phyloP scores from a whole-genome alignment of 1,140 invertebrate genomes.

The Anthonomus grandis region DNA sequence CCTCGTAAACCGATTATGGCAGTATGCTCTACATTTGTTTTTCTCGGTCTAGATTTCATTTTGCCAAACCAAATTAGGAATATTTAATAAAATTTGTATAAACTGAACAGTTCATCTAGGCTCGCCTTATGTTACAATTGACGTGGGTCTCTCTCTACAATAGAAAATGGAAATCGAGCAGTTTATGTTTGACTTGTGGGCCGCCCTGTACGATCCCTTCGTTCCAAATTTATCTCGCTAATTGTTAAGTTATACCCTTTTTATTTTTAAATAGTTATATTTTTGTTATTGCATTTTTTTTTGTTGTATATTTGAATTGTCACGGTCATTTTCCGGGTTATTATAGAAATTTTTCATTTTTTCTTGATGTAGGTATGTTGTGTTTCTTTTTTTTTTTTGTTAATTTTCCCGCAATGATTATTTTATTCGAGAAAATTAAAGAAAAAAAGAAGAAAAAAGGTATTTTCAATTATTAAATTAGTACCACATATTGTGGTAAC shows the following conservation, averaged over 20 bases:
- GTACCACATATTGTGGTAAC: too few relatives aligned
- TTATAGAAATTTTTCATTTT: not conserved
- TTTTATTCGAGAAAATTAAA: too few relatives aligned
- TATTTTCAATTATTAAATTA: too few relatives aligned
- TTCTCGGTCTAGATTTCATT: not conserved
- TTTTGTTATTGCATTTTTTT: slow-evolving; percentile 10
- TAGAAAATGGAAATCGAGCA: too few relatives aligned
- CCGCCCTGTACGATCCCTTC: too few relatives aligned
- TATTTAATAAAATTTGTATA: not conserved
- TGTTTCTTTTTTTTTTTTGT: not conserved
- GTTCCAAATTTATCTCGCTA: too few relatives aligned
- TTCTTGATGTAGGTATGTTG: not conserved
- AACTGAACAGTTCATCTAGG: not conserved
- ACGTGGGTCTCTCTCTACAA: not conserved
- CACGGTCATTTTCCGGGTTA: not conserved
- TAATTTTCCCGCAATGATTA: not conserved
- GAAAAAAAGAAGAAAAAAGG: too few relatives aligned
- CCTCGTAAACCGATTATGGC: too few relatives aligned
- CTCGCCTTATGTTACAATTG: not conserved
- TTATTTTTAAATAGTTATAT: slow-evolving; percentile 6
- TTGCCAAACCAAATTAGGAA: not conserved
- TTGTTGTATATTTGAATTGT: not conserved
- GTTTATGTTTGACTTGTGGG: too few relatives aligned
- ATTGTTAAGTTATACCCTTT: slow-evolving; percentile 2
- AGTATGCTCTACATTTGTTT: too few relatives aligned